Evolutionary conservation across 2,888 invertebrate species (phyloP).

Genomic region (Dicyrtomina minuta): DNA sequence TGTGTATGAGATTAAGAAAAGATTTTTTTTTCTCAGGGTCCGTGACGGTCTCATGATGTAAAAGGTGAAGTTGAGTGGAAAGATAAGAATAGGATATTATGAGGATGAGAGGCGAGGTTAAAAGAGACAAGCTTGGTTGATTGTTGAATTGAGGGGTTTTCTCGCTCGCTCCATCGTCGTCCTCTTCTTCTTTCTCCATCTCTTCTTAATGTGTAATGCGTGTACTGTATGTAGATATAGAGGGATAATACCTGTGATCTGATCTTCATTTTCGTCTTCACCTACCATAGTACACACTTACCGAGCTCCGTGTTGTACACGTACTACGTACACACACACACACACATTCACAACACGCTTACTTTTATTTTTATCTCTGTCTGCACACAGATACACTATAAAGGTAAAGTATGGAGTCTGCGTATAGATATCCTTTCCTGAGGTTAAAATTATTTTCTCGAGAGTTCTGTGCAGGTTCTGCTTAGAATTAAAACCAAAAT

Average conservation of each 20-base stretch:
- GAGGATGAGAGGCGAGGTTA: constrained; percentile 36
- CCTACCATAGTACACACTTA: no score
- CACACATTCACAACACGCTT: neutral
- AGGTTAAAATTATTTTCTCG: neutral
- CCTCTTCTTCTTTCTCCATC: neutral
- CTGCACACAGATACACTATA: no score
- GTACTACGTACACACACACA: neutral
- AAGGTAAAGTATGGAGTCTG: no score
- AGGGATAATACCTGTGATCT: no score
- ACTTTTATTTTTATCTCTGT: no score
- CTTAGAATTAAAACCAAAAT: no score
- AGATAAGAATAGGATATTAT: constrained; percentile 19
- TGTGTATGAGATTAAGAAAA: no score
- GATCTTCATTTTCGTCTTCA: no score
- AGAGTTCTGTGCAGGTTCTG: no score
- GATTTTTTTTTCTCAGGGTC: constrained; percentile 5
- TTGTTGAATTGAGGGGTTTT: constrained; percentile 35
- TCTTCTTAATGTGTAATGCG: neutral
- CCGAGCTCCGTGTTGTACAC: constrained; percentile 8
- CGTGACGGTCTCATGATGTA: constrained; percentile 27
- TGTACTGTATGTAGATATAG: constrained; percentile 1
- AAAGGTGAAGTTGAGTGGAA: constrained; percentile 27
- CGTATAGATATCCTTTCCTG: no score
- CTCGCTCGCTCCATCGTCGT: constrained; percentile 6
- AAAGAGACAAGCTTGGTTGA: constrained; percentile 39